Conservation (phyloP, 2,113 vertebrate genomes). For the Electrona antarctica region DNA sequence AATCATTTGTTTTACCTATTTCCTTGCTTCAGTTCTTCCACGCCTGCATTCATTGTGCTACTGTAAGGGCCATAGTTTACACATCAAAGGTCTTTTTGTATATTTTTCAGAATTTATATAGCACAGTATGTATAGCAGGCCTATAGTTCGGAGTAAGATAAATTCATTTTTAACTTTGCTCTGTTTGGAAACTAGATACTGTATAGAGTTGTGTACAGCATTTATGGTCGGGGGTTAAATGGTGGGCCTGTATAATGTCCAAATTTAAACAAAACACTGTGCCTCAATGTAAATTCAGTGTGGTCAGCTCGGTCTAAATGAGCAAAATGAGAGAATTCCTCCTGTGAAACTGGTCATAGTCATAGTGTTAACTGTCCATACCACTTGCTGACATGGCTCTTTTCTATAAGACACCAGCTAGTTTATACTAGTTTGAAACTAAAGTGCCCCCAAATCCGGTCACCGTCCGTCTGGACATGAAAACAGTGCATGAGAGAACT, state of each 20-base stretch:
- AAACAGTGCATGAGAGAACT: neutral
- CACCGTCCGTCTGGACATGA: neutral
- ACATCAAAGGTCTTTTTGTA: conserved; percentile 30
- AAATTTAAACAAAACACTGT: conserved; percentile 49
- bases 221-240: conserved; percentile 47
- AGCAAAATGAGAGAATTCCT: conserved; percentile 1
- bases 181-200: conserved; percentile 65
- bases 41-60: conserved; percentile 42
- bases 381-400: conserved; percentile 33
- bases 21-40: conserved; percentile 38
- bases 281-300: conserved; percentile 56
- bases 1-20: conserved; percentile 60
- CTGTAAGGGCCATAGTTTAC: conserved; percentile 56
- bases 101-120: conserved; percentile 42
- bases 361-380: conserved; percentile 13
- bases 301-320: conserved; percentile 37
- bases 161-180: conserved; percentile 37
- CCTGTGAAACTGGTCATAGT: conserved; percentile 34
- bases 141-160: conserved; percentile 21
- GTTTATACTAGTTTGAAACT: neutral
- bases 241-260: conserved; percentile 50
- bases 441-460: conserved; percentile 14
- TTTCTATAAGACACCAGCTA: too few species aligned
- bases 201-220: conserved; percentile 26
- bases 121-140: conserved; percentile 20